Conservation (phyloP, 2,888 invertebrate genomes). For the Thysanoteuthis rhombus region DNA sequence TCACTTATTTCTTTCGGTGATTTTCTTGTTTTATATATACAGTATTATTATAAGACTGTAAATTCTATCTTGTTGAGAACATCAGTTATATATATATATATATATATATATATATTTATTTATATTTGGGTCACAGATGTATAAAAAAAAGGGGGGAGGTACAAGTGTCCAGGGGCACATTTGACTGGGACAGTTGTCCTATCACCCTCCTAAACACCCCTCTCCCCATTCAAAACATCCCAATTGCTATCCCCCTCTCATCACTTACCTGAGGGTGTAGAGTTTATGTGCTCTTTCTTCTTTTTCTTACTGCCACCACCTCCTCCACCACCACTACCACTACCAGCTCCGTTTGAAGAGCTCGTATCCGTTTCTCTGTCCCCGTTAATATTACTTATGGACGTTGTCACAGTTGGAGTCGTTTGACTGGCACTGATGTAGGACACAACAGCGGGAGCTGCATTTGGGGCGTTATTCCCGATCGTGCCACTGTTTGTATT, state of each 20-base stretch:
- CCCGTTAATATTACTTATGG: conserved; percentile 36
- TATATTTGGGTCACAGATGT: too few relatives aligned
- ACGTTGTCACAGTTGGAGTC: conserved; percentile 29
- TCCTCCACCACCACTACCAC: not conserved
- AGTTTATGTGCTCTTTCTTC: conserved; percentile 34
- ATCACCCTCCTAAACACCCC: too few relatives aligned
- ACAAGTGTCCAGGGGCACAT: too few relatives aligned
- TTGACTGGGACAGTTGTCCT: too few relatives aligned
- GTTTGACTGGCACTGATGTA: conserved; percentile 33
- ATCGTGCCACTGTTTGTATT: not conserved
- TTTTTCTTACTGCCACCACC: conserved; percentile 36
- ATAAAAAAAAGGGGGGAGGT: too few relatives aligned
- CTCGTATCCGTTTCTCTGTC: conserved; percentile 36
- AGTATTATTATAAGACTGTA: too few relatives aligned
- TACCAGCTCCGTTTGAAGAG: conserved; percentile 1
- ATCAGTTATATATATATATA: too few relatives aligned
- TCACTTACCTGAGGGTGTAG: conserved; percentile 32
- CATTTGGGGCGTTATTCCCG: conserved; percentile 27
- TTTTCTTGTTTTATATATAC: too few relatives aligned
- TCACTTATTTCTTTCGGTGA: too few relatives aligned
- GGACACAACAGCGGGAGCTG: conserved; percentile 32
- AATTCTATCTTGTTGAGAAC: too few relatives aligned
- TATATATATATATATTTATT: too few relatives aligned
- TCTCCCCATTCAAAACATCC: too few relatives aligned
- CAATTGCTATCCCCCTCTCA: not conserved